Conservation (phyloP, 2,113 vertebrate species). For the Vanacampus margaritifer region DNA sequence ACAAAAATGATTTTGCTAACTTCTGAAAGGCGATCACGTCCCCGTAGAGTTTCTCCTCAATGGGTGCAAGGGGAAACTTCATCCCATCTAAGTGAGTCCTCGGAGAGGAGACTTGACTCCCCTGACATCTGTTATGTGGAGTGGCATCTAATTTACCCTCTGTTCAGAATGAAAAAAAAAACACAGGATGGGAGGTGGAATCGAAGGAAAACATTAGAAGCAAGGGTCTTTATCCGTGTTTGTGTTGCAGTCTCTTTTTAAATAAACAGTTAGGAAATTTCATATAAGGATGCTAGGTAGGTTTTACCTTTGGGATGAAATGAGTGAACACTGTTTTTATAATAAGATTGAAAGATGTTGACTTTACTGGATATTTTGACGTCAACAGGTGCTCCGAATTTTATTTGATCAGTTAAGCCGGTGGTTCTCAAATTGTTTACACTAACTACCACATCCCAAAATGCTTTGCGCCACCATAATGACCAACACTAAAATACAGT, state of each 20-base stretch:
- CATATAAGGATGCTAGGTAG: not conserved
- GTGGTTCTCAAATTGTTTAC: no score
- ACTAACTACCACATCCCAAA: no score
- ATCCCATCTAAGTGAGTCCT: conserved; percentile 42
- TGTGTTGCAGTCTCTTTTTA: not conserved
- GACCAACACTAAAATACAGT: no score
- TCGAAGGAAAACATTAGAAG: conserved; percentile 8
- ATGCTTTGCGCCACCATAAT: no score
- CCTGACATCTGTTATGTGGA: conserved; percentile 64
- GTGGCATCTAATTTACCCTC: conserved; percentile 57
- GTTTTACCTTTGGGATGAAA: not conserved
- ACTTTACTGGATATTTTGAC: no score
- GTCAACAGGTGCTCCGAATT: no score
- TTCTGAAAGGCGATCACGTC: conserved; percentile 51
- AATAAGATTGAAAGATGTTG: not conserved
- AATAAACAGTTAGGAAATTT: no score
- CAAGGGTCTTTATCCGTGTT: conserved; percentile 11
- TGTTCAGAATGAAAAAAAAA: conserved; percentile 17
- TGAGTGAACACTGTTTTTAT: not conserved
- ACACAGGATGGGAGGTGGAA: conserved; percentile 18
- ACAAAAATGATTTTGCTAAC: no score
- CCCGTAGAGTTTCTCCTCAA: conserved; percentile 32
- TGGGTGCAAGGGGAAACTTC: conserved; percentile 37
- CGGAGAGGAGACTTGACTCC: conserved; percentile 42
- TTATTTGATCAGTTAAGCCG: no score